These are phyloP conservation scores for Epiblema foenella DNA, from an alignment of 2,888 invertebrate genomes.

Conservation along the genomic window DNA sequence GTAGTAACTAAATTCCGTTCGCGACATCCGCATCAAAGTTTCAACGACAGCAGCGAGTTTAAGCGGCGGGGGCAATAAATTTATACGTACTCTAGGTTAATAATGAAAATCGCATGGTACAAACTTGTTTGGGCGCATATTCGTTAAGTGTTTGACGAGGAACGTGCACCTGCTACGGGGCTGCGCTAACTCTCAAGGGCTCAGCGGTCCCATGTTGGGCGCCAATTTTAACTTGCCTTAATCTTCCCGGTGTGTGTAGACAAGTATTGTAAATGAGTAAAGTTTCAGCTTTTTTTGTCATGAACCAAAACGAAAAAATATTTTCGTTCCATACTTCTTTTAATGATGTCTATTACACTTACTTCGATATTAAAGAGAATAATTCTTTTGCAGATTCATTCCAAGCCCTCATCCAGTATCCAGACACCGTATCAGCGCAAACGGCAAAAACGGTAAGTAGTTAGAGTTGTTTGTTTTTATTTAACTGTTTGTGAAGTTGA, in stretches of 20 bases:
- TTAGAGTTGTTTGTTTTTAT: constrained; percentile 75
- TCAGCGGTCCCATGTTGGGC: constrained; percentile 56
- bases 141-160: constrained; percentile 71
- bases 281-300: constrained; percentile 19
- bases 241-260: constrained; percentile 56
- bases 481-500: constrained; percentile 76
- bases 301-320: background rate
- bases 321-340: background rate
- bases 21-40: constrained; percentile 56
- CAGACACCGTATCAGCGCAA: constrained; percentile 98
- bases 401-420: constrained; percentile 99
- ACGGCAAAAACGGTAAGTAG: constrained; percentile 96
- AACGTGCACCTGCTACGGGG: constrained; percentile 75
- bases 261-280: constrained; percentile 27
- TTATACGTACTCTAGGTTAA: constrained; percentile 59
- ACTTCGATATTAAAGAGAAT: constrained; percentile 45
- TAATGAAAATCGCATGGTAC: constrained; percentile 67
- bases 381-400: constrained; percentile 92
- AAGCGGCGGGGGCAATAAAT: constrained; percentile 62
- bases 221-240: constrained; percentile 72
- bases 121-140: constrained; percentile 71
- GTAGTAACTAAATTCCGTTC: constrained; percentile 43
- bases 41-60: constrained; percentile 52
- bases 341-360: constrained; percentile 18
- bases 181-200: constrained; percentile 61